Base-by-base conservation (phyloP, 2,113 vertebrate genomes). In the Callopanchax toddi region DNA sequence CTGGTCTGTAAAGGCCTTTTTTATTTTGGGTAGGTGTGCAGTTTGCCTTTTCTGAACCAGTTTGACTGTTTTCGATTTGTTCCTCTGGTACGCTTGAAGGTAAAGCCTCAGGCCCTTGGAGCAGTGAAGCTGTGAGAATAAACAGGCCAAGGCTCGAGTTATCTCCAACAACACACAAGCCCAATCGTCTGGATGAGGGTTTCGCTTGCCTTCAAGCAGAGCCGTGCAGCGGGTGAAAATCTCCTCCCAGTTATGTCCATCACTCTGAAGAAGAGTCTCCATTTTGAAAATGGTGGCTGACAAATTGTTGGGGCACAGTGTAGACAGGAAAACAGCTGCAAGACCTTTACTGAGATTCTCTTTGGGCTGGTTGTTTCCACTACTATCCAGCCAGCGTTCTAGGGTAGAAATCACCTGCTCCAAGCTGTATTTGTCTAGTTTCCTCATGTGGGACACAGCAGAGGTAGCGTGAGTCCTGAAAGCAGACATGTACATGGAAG, bases 241-340 rank as follows among this genome's bases (percentile, higher is more conserved):
- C 58, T 96, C 94, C 58, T 87, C 74, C 0, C 77, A 91, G 43
- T 86, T 70, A 25, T 63, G 74, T 0, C 92, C 91, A 0, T 18
- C 87, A 11, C 76, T 83, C 29, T 94, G 88, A 71, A 95, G 83
- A 2, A 92, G 65, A 20, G 90, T 89, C 12, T 94, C 93, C 93
- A 98, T 92, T 69, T 91, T 87, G 60, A 91, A 94, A 23, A 95
- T 71, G 0, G 89, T 91, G 1, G 95, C 90, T 0, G 84, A 86
- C 10, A 94, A 64, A 36, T 94, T 97, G 80, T 90, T 79, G 0
- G 96, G 97, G 60, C 84, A 85, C 3, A 98, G 81, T 0, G 91
- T 84, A 17, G 93, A 95, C 26, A 99, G 93, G 66, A 98, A 96
- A 50, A 94, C 46, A 0, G 94, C 94, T 0, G 91, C 93, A 34